Percentiles rank a stretch among this genome's conserved stretches.
Evolutionary conservation across 2,113 vertebrate genomes (phyloP).

Genomic region (Clarias macrocephalus): DNA sequence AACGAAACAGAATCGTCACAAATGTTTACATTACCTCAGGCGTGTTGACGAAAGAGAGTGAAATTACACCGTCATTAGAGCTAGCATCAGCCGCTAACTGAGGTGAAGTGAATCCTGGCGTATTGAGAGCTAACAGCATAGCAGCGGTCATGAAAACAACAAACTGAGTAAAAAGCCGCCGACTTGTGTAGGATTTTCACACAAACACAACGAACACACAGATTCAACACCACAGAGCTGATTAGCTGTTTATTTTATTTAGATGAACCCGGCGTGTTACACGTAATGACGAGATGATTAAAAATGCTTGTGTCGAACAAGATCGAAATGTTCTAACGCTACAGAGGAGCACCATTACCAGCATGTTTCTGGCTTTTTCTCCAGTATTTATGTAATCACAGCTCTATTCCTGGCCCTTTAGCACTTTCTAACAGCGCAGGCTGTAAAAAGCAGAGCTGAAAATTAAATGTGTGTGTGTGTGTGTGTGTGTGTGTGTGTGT

Average conservation of each 20-base stretch:
- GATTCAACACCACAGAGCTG: neutral
- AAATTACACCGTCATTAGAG: neutral
- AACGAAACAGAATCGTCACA: neutral
- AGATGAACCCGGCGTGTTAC: neutral
- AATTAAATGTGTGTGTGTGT: constrained; percentile 1
- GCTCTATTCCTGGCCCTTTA: neutral
- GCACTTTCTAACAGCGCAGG: neutral
- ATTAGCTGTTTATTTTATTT: neutral
- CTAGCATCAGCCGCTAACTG: neutral
- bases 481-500: neutral
- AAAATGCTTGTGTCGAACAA: neutral
- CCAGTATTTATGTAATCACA: neutral
- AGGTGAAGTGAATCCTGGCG: too few relatives aligned
- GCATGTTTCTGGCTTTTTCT: neutral
- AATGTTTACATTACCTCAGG: neutral
- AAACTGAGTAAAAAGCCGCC: neutral
- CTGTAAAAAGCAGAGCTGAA: constrained; percentile 6
- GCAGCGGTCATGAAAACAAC: neutral
- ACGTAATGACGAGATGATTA: neutral
- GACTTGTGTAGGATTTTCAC: neutral
- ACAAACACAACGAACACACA: neutral
- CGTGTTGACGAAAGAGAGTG: neutral
- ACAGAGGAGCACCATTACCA: neutral
- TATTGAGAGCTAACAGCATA: neutral
- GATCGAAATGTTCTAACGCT: neutral